Conservation (phyloP, 2,888 invertebrate genomes). For the Strigamia crassipes region DNA sequence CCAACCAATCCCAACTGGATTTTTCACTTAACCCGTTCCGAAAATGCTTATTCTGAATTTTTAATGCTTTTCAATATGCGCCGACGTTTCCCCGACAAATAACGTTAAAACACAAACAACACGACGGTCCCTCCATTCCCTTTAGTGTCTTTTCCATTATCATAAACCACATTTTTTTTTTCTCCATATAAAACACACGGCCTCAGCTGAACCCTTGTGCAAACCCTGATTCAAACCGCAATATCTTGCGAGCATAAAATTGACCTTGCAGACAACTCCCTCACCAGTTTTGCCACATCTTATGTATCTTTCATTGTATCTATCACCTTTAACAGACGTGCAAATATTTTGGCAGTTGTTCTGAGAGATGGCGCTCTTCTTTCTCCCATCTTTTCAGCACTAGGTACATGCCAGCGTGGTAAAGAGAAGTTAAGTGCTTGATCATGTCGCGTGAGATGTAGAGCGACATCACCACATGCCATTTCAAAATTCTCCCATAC, state of each 20-base stretch:
- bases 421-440: conserved; percentile 3
- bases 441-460: neutral
- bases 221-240: too few relatives aligned
- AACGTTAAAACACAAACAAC: too few relatives aligned
- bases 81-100: too few relatives aligned
- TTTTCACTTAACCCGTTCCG: too few relatives aligned
- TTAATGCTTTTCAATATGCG: too few relatives aligned
- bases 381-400: neutral
- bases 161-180: too few relatives aligned
- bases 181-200: too few relatives aligned
- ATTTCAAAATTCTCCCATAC: neutral
- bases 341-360: conserved; percentile 1
- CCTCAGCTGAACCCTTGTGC: too few relatives aligned
- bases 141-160: too few relatives aligned
- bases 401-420: neutral
- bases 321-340: neutral
- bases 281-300: neutral
- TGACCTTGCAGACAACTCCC: neutral
- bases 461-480: conserved; percentile 10
- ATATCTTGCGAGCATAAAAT: neutral
- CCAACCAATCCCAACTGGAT: too few relatives aligned
- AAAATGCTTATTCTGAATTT: too few relatives aligned
- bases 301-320: neutral
- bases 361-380: neutral
- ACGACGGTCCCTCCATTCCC: too few relatives aligned